Percentiles rank a stretch among this genome's conserved stretches.
These are phyloP conservation scores for Magallana gigas DNA, from an alignment of 1,140 invertebrate species.

Conservation along the genomic window DNA sequence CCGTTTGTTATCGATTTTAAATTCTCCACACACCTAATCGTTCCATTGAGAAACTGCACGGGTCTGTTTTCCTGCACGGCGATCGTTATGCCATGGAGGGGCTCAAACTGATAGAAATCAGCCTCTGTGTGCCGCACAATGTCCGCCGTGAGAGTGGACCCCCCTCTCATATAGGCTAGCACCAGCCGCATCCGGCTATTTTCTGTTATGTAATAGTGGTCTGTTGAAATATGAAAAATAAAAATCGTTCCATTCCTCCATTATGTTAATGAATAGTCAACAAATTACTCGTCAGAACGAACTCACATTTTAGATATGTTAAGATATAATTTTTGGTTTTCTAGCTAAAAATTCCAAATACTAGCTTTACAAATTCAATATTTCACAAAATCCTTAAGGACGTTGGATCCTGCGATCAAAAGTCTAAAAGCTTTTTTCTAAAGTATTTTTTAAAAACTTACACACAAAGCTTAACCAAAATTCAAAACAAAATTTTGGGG, in stretches of 20 bases:
- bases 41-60: constrained; percentile 11
- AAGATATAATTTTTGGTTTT: no score
- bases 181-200: not conserved
- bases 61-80: not conserved
- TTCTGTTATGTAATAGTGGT: not conserved
- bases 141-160: constrained; percentile 4
- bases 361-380: not conserved
- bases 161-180: constrained; percentile 13
- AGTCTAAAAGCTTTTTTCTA: no score
- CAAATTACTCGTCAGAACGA: not conserved
- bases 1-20: no score
- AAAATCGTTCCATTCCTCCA: not conserved
- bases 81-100: not conserved
- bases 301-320: not conserved
- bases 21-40: not conserved
- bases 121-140: not conserved
- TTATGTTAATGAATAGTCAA: not conserved
- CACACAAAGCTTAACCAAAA: no score
- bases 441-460: no score
- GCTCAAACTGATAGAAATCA: constrained; percentile 14
- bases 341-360: not conserved
- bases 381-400: not conserved
- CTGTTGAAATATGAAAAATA: not conserved
- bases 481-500: no score
- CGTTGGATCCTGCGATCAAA: no score